Evolutionary conservation across 2,113 vertebrate genomes (phyloP).

Genomic region (Zosterops japonicus): DNA sequence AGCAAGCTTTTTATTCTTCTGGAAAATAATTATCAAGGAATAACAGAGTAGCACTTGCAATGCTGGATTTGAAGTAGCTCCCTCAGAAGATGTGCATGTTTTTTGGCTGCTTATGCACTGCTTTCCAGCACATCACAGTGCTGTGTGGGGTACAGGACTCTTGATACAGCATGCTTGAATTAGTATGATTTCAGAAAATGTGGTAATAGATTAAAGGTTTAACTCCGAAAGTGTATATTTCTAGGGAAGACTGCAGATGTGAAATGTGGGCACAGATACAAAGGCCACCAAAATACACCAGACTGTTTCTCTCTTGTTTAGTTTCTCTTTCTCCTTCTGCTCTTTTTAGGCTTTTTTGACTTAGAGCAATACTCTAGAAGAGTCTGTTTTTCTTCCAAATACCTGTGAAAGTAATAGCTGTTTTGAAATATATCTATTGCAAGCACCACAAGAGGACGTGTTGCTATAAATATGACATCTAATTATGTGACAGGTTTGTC

Average conservation of each 20-base stretch:
- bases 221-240: background rate
- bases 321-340: background rate
- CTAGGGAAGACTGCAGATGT: background rate
- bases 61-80: background rate
- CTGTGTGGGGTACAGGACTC: background rate
- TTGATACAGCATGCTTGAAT: background rate
- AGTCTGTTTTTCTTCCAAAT: background rate
- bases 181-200: background rate
- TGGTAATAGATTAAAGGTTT: background rate
- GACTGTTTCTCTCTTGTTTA: background rate
- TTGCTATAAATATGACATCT: background rate
- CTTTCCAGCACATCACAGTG: background rate
- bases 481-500: background rate
- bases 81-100: rapidly evolving
- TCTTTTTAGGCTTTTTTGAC: background rate
- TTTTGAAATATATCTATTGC: background rate
- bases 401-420: background rate
- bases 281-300: background rate
- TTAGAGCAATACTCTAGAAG: background rate
- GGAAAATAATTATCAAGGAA: background rate
- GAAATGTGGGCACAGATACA: background rate
- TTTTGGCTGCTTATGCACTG: background rate
- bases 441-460: background rate
- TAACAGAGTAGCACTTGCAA: background rate
- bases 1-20: background rate